These are phyloP conservation scores for Drosophila parvula DNA, from an alignment of 1,140 invertebrate species.

Conservation along the genomic window DNA sequence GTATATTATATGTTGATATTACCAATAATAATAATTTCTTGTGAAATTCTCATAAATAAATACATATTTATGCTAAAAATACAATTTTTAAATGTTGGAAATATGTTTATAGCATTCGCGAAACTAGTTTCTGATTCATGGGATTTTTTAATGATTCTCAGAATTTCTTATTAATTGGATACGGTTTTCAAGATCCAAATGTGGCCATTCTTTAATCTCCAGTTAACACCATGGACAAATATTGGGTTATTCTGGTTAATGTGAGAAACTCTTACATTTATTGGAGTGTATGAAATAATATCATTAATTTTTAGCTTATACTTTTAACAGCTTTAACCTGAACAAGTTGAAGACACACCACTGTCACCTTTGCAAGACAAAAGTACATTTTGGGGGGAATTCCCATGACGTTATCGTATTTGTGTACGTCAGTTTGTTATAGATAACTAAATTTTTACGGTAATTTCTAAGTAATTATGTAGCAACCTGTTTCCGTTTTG, in stretches of 20 bases:
- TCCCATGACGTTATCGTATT: not conserved
- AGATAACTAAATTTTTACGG: not conserved
- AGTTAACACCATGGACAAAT: too few relatives aligned
- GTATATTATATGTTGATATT: not conserved
- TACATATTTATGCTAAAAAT: not conserved
- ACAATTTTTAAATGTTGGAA: not conserved
- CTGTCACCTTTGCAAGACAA: not conserved
- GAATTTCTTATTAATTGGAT: not conserved
- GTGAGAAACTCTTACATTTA: too few relatives aligned
- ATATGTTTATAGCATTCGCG: not conserved
- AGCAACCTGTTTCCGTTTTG: not conserved
- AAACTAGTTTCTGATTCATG: conserved; percentile 3
- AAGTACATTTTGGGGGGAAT: not conserved
- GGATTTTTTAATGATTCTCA: not conserved
- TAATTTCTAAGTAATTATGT: not conserved
- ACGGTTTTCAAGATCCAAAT: not conserved
- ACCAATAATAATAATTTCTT: not conserved
- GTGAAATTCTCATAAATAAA: not conserved
- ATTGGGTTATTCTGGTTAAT: too few relatives aligned
- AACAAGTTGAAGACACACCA: not conserved
- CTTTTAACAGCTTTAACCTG: not conserved
- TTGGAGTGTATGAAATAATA: not conserved
- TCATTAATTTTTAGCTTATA: not conserved
- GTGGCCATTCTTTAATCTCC: not conserved
- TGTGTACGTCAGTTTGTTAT: not conserved